phyloP scores from a whole-genome alignment of 2,888 invertebrate species.

The Trichogramma evanescens region DNA sequence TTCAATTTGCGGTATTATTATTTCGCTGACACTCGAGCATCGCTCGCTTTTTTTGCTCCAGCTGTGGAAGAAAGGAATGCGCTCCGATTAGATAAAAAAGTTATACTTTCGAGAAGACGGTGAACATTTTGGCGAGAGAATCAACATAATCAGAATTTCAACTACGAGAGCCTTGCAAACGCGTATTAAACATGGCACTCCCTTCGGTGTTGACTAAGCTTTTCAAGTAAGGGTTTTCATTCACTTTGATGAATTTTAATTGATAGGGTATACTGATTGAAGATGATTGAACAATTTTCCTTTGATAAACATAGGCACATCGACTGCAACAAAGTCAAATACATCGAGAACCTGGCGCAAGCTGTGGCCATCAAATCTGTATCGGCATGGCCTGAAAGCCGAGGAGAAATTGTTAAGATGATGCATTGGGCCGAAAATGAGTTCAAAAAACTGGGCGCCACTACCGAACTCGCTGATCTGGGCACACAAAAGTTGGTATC shows the following conservation, averaged over 20 bases:
- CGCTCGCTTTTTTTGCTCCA: too few species aligned
- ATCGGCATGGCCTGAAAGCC: conserved; percentile 80
- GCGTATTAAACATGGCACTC: conserved; percentile 23
- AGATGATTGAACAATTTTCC: neutral
- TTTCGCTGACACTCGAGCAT: too few species aligned
- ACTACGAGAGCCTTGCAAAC: too few species aligned
- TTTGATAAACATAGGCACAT: conserved; percentile 46
- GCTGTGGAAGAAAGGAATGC: too few species aligned
- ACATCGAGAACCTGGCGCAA: conserved; percentile 71
- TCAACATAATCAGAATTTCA: too few species aligned
- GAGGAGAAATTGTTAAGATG: conserved; percentile 78
- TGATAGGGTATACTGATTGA: neutral
- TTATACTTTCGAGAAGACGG: too few species aligned
- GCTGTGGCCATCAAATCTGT: conserved; percentile 92
- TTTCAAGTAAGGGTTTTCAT: conserved; percentile 28
- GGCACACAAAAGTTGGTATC: conserved; percentile 69
- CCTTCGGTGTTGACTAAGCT: conserved; percentile 32
- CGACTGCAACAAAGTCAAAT: conserved; percentile 68
- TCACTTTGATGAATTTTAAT: neutral
- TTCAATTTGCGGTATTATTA: too few species aligned
- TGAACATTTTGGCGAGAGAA: too few species aligned
- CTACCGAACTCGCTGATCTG: conserved; percentile 65
- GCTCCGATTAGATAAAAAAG: too few species aligned
- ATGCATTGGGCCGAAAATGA: conserved; percentile 71
- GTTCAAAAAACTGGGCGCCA: conserved; percentile 64